Base-by-base conservation (phyloP, 2,113 vertebrate species). In the Theristicus caerulescens region DNA sequence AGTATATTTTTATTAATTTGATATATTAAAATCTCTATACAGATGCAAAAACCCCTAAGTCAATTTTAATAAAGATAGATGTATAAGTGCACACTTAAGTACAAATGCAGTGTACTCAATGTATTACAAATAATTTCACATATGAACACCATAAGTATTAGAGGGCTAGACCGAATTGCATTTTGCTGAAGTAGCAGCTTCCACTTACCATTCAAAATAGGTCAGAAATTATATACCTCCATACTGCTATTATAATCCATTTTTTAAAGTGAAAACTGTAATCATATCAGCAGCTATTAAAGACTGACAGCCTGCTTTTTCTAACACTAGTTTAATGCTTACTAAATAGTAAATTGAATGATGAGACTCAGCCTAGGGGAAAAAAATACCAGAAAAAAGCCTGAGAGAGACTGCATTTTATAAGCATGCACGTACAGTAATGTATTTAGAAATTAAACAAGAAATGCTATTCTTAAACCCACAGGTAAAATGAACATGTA, bases 261-360 rank as follows among this genome's bases (percentile, higher is more conserved):
- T 92, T 81, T 73, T 65, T 40, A 58, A 96, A 88, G 64, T 64
- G 66, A 94, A 92, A 96, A 82, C 76, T 62, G 47, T 69, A 80
- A 93, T 77, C 80, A 92, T 52, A 87, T 24, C 69, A 74, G 66
- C 67, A 88, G 81, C 90, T 95, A 25, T 59, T 62, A 59, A 81
- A 66, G 36, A 86, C 57, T 36, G 31, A 94, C 7, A n/a, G 59
- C 38, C 62, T 65, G 44, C 18, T 91, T 95, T 72, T 94, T 77
- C 61, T 71, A 82, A 86, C 71, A 71, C 69, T 71, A 64, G n/a
- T 34, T 71, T 91, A 93, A 78, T 55, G 51, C 36, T 86, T 86
- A 84, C 91, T 65, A 69, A 87, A 85, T 25, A 89, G 52, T 49
- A 71, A 94, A 94, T 3, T 52, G 18, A 87, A 79, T 79, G 24